A percentile compares a stretch with the other conserved stretches of the same genome.
Conservation (phyloP, 1,140 invertebrate genomes). For the Cotesia typhae region DNA sequence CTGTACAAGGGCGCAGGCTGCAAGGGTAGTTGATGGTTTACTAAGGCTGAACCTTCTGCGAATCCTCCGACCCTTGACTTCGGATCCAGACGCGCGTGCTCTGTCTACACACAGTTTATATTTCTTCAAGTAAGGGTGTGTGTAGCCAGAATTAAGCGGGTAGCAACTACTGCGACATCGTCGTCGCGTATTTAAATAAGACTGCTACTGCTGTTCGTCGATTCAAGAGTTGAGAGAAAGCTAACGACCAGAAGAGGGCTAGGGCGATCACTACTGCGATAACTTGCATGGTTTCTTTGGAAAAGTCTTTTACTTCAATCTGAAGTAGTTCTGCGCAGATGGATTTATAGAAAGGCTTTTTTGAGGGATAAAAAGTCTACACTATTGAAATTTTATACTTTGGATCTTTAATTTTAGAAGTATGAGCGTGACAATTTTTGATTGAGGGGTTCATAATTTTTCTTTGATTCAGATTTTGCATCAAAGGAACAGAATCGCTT, state of each 20-base stretch:
- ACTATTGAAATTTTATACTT: too few relatives aligned
- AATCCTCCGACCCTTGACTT: slow-evolving; percentile 21
- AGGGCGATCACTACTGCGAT: neutral
- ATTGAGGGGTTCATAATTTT: too few relatives aligned
- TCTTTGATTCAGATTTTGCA: too few relatives aligned
- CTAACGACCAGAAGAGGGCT: neutral
- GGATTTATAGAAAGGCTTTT: too few relatives aligned
- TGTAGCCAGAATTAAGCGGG: neutral
- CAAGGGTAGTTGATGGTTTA: slow-evolving; percentile 3
- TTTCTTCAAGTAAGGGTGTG: too few relatives aligned
- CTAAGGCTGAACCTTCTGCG: too few relatives aligned
- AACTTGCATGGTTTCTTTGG: neutral
- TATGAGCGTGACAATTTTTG: too few relatives aligned
- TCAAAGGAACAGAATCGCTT: too few relatives aligned
- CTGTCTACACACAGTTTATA: neutral
- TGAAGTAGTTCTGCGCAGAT: too few relatives aligned
- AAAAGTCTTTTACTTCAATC: too few relatives aligned
- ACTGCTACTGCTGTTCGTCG: neutral
- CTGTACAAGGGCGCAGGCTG: slow-evolving; percentile 16
- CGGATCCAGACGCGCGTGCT: slow-evolving; percentile 24
- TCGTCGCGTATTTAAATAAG: slow-evolving; percentile 27
- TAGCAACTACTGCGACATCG: slow-evolving; percentile 21
- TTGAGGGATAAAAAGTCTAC: too few relatives aligned
- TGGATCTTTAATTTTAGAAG: too few relatives aligned
- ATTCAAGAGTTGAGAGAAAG: slow-evolving; percentile 12